Evolutionary conservation across 2,113 vertebrate genomes (phyloP).

Genomic region (Talpa occidentalis): DNA sequence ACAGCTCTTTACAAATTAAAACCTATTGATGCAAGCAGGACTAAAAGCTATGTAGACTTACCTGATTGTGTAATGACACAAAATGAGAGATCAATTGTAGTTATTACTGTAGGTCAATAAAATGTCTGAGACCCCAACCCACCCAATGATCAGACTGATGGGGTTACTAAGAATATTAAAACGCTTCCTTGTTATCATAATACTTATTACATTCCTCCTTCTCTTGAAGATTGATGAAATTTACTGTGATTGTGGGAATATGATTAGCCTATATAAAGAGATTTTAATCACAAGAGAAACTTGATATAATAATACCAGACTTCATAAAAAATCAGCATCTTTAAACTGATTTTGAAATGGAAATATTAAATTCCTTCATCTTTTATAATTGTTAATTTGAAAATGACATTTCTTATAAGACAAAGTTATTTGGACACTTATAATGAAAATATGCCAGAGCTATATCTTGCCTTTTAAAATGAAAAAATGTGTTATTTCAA

Average conservation of each 20-base stretch:
- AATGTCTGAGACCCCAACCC: neutral
- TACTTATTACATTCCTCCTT: conserved; percentile 27
- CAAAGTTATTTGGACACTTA: conserved; percentile 54
- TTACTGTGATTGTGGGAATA: conserved; percentile 36
- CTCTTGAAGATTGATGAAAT: neutral
- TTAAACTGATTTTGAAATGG: conserved; percentile 47
- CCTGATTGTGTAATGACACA: neutral
- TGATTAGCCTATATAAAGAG: conserved; percentile 45
- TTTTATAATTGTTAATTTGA: conserved; percentile 64
- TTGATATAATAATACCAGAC: conserved; percentile 37
- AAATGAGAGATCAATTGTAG: neutral
- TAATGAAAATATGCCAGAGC: conserved; percentile 71
- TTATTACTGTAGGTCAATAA: neutral
- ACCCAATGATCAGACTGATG: neutral
- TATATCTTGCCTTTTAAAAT: conserved; percentile 64
- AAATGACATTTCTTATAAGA: conserved; percentile 68
- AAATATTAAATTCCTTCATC: conserved; percentile 72
- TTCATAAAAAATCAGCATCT: conserved; percentile 37
- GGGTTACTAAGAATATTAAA: neutral
- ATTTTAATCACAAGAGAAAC: conserved; percentile 48
- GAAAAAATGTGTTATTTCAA: conserved; percentile 53
- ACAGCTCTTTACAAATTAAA: neutral
- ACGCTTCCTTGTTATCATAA: conserved; percentile 21
- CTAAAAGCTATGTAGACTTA: neutral
- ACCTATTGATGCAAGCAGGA: neutral